These are phyloP conservation scores for Nemopilema nomurai DNA, from an alignment of 30 jellyfish, hydroid and myxozoan species.

Conservation along the genomic window DNA sequence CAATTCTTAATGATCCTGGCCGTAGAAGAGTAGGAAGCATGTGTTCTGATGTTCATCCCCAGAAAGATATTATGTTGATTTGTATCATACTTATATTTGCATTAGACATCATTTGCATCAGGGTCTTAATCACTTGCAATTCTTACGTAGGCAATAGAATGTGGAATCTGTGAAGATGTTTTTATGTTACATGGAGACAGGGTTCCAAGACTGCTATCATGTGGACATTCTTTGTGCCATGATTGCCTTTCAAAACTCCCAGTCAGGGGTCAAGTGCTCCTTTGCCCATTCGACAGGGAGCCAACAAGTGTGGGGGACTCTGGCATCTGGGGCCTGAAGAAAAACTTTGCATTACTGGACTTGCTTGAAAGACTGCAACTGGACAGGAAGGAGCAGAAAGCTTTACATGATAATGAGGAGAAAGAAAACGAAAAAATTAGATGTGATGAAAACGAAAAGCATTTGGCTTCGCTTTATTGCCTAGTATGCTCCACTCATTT, in stretches of 20 bases:
- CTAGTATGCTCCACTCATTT: constrained; percentile 88
- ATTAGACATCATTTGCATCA: background rate
- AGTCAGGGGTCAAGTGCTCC: constrained; percentile 38
- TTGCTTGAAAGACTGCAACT: constrained; percentile 79
- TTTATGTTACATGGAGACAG: constrained; percentile 83
- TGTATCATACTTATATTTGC: background rate
- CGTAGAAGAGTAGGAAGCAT: too few species aligned
- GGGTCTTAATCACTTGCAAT: background rate
- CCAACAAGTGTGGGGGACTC: constrained; percentile 91
- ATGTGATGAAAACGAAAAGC: constrained; percentile 92
- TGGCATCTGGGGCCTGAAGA: constrained; percentile 95
- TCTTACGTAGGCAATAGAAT: constrained; percentile 79
- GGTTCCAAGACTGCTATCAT: constrained; percentile 88
- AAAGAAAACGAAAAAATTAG: background rate
- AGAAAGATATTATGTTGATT: too few species aligned
- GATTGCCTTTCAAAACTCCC: constrained; percentile 86
- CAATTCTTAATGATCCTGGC: too few species aligned
- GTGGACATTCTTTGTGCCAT: constrained; percentile 98
- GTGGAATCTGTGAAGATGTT: constrained; percentile 92
- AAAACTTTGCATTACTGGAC: constrained; percentile 90
- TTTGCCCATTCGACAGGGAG: constrained; percentile 93
- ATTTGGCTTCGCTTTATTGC: constrained; percentile 77
- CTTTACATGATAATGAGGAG: constrained; percentile 38
- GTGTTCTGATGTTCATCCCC: too few species aligned
- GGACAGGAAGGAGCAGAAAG: constrained; percentile 20